A percentile compares a stretch with the other conserved stretches of the same genome.
Conservation (phyloP, 2,888 invertebrate species). For the Drosophila austrosaltans region DNA sequence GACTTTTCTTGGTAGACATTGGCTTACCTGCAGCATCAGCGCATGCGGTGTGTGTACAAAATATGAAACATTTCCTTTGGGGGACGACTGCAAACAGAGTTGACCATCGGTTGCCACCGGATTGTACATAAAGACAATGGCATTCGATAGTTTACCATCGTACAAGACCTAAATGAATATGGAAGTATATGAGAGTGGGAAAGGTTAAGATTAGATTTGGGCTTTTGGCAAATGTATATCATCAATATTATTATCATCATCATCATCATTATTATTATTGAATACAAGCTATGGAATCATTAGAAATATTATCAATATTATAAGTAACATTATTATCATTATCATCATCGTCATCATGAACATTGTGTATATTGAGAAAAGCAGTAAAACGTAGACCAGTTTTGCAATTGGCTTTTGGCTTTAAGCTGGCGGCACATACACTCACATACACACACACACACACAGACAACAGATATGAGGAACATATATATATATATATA, state of each 20-base stretch:
- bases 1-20: conserved; percentile 22
- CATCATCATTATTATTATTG: background rate
- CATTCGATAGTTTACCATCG: conserved; percentile 98
- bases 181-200: conserved; percentile 16
- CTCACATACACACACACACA: conserved; percentile 20
- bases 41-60: conserved; percentile 99
- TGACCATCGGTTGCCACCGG: conserved; percentile 99
- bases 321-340: background rate
- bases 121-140: conserved; percentile 99
- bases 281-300: background rate
- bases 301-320: background rate
- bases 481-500: conserved; percentile 27
- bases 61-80: conserved; percentile 98
- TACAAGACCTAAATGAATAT: conserved; percentile 91
- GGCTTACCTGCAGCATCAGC: conserved; percentile 96
- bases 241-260: conserved; percentile 35
- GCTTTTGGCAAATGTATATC: conserved; percentile 57
- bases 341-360: background rate
- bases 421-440: conserved; percentile 45
- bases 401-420: conserved; percentile 52
- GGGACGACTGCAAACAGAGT: conserved; percentile 98
- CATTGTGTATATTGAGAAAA: conserved; percentile 2
- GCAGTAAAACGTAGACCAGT: conserved; percentile 7
- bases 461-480: conserved; percentile 18
- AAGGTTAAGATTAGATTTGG: conserved; percentile 38